Evolutionary conservation across 2,113 vertebrate species (phyloP).

Genomic region (Brachypodius melanocephalos): DNA sequence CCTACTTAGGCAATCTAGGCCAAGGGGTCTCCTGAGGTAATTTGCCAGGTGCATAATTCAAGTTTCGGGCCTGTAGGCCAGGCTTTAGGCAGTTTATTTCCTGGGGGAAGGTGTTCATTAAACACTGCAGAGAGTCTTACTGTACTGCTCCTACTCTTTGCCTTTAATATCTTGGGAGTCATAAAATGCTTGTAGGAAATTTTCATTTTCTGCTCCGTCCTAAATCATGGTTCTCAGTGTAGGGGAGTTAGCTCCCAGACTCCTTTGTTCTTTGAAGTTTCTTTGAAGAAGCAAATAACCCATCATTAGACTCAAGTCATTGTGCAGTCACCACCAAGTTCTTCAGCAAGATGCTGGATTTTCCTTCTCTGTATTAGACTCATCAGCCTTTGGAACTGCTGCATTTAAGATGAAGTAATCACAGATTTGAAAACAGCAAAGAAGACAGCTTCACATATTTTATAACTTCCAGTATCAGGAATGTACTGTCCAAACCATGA

Average conservation of each 20-base stretch:
- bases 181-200: background rate
- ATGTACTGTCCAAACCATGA: background rate
- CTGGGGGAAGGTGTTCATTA: background rate
- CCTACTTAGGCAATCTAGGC: background rate
- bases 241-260: background rate
- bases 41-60: background rate
- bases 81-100: background rate
- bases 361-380: background rate
- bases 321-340: background rate
- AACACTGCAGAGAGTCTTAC: background rate
- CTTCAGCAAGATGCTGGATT: background rate
- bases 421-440: background rate
- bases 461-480: background rate
- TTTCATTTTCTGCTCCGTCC: background rate
- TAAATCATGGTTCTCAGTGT: rapidly evolving
- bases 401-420: background rate
- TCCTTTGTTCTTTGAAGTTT: background rate
- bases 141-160: background rate
- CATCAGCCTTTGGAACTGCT: background rate
- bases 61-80: background rate
- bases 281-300: background rate
- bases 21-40: background rate
- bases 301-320: background rate
- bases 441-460: background rate
- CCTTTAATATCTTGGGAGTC: background rate